Conservation (phyloP, 2,113 vertebrate species). For the Tachysurus vachellii region DNA sequence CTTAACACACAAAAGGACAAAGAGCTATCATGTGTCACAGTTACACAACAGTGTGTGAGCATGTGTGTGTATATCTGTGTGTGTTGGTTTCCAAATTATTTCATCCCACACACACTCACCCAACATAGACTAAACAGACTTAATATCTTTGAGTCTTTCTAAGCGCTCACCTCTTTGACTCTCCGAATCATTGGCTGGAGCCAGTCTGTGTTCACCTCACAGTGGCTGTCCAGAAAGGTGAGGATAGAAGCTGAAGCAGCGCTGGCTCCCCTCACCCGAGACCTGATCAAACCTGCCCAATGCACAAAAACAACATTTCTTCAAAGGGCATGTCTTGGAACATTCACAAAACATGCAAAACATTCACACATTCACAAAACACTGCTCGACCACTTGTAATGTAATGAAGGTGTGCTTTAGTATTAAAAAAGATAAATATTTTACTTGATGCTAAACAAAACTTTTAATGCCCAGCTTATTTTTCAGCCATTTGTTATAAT, state of each 20-base stretch:
- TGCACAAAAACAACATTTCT: background rate
- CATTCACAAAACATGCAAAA: background rate
- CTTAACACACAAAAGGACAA: constrained; percentile 14
- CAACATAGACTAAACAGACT: background rate
- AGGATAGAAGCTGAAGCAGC: constrained; percentile 83
- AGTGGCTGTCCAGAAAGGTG: constrained; percentile 97
- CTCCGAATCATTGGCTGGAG: constrained; percentile 96
- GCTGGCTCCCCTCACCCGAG: constrained; percentile 90
- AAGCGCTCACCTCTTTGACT: constrained; percentile 84
- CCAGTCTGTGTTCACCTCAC: constrained; percentile 95
- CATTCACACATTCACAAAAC: no score
- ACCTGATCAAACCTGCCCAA: constrained; percentile 88
- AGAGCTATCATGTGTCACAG: constrained; percentile 37
- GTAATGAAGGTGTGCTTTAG: background rate
- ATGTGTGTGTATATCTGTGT: background rate
- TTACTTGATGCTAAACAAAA: background rate
- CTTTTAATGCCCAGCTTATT: background rate
- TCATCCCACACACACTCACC: background rate
- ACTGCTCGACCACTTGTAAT: no score
- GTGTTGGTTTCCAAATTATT: background rate
- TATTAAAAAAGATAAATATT: background rate
- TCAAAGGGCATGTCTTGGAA: background rate
- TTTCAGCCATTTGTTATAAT: background rate
- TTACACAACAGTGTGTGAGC: constrained; percentile 16
- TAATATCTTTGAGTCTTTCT: background rate